Conservation (phyloP, 2,113 vertebrate species). For the Brienomyrus brachyistius region DNA sequence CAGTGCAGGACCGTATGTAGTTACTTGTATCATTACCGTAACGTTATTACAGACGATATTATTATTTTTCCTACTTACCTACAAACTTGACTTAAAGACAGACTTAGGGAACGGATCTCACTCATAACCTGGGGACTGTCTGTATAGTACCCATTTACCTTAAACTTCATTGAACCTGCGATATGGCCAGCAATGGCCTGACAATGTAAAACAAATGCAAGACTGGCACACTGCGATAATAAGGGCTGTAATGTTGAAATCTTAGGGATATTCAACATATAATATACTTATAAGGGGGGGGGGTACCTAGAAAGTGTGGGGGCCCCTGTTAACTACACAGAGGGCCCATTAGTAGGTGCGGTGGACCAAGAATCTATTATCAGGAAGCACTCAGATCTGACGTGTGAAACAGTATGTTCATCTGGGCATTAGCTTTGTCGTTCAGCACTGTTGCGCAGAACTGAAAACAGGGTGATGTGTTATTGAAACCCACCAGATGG, state of each 20-base stretch:
- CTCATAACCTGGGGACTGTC: no score
- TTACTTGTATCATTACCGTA: no score
- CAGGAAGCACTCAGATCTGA: background rate
- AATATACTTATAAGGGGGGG: background rate
- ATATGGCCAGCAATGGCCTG: background rate
- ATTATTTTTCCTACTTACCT: no score
- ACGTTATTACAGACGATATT: no score
- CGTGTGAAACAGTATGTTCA: background rate
- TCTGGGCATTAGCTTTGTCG: background rate
- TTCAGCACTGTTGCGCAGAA: background rate
- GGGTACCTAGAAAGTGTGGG: background rate
- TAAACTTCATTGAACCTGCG: conserved; percentile 11
- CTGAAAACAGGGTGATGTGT: background rate
- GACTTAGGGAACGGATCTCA: no score
- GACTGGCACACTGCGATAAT: background rate
- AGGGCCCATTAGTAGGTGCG: background rate
- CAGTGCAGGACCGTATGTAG: no score
- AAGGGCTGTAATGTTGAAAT: background rate
- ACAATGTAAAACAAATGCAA: background rate
- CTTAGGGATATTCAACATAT: background rate
- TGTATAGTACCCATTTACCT: background rate
- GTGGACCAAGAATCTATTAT: background rate
- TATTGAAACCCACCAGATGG: background rate
- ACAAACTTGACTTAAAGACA: no score
- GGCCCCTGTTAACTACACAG: background rate